Base-by-base conservation (phyloP, 2,113 vertebrate species). In the Anser cygnoides region DNA sequence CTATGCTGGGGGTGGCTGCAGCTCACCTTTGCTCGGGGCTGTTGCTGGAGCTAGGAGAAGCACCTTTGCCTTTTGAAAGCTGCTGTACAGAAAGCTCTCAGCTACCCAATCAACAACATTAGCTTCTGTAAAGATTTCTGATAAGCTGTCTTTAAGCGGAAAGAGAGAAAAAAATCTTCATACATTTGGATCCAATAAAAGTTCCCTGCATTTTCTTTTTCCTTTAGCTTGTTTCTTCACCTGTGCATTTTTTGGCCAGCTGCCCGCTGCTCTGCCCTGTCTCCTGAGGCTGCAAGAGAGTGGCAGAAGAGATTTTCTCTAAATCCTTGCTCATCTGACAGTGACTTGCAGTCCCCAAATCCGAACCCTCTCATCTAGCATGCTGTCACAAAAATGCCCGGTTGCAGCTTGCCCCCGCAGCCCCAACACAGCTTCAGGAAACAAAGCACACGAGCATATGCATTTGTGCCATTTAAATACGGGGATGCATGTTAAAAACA, bases 1-100 rank as follows among this genome's bases (percentile, higher is more conserved):
- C 25, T 31, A 28, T 0, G 0, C 54, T 15, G 35, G 11, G 21
- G 10, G 49, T 33, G n/a, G 10, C 23, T 76, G 59, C 1, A 52
- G 18, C 16, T 84, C 80, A 44, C 21, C 68, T 54, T n/a, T 52
- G 39, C 39, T 71, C 52, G 44, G 0, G 1, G 59, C n/a, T 86
- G 55, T 21, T 66, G 37, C 76, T 78, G 29, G 22, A 84, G 67
- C 14, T 39, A 28, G 7, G 12, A 62, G 79, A 87, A 73, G 2
- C 31, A 55, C 16, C 54, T 95, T 13, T 59, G 65, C 54, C 39
- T 76, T 85, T 70, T 67, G 50, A 70, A 68, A 94, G 68, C 16
- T 33, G 26, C 37, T 63, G 5, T 19, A 70, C 1, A 3, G 87
- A 76, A 89, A 87, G 41, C n/a, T 52, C 73, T 11, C 33, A 66